Evolutionary conservation across 1,140 invertebrate genomes (phyloP).

Genomic region (Episyrphus balteatus): DNA sequence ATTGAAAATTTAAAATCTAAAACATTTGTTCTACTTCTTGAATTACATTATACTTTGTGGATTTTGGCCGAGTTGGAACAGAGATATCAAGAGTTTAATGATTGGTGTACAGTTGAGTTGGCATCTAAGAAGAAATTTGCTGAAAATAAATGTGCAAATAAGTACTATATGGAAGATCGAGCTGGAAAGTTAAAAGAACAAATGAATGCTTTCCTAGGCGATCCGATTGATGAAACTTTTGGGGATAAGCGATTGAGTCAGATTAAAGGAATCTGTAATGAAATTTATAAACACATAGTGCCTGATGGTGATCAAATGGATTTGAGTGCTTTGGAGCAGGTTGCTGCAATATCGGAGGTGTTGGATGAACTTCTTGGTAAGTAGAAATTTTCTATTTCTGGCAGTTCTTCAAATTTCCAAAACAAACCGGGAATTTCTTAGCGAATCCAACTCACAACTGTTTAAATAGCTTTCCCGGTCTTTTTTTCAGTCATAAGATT

Average conservation of each 20-base stretch:
- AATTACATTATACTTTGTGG: constrained; percentile 28
- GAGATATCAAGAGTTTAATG: constrained; percentile 19
- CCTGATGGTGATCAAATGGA: constrained; percentile 16
- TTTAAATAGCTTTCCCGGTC: neutral
- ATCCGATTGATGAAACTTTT: constrained; percentile 17
- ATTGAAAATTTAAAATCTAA: constrained; percentile 26
- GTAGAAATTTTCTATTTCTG: neutral
- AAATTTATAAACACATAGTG: constrained; percentile 25
- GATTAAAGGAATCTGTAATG: constrained; percentile 17
- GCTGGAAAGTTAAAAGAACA: constrained; percentile 19
- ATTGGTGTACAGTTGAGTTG: constrained; percentile 26
- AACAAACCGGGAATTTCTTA: neutral
- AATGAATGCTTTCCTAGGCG: constrained; percentile 10
- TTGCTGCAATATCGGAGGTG: constrained; percentile 23
- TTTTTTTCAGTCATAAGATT: neutral
- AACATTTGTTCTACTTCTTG: constrained; percentile 27
- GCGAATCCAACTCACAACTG: neutral
- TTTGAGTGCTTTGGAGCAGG: constrained; percentile 21
- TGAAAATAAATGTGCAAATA: constrained; percentile 25
- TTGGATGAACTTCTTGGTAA: constrained; percentile 20
- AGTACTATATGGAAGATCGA: constrained; percentile 30
- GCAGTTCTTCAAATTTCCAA: neutral
- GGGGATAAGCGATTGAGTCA: constrained; percentile 19
- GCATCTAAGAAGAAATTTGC: constrained; percentile 28
- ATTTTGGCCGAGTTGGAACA: constrained; percentile 27